These are phyloP conservation scores for Capreolus pygargus DNA, from an alignment of 2,113 vertebrate species.

Conservation along the genomic window DNA sequence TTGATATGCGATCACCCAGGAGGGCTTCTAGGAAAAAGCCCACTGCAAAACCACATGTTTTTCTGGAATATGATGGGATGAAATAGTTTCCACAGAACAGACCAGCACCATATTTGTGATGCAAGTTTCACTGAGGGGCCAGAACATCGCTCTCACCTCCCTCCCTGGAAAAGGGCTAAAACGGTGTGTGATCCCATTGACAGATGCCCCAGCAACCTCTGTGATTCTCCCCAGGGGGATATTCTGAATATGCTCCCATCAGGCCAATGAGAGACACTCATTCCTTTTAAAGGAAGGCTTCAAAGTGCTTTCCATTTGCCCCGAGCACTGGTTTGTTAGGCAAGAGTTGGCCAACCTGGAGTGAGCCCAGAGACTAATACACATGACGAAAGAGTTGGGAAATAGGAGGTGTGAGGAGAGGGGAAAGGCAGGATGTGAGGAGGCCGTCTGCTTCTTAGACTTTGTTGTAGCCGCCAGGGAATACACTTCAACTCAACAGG, in stretches of 20 bases:
- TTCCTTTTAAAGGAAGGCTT: conserved; percentile 34
- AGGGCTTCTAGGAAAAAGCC: neutral
- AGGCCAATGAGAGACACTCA: neutral
- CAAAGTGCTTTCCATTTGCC: neutral
- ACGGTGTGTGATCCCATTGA: neutral
- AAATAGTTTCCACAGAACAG: neutral
- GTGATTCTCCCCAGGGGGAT: neutral
- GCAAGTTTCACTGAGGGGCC: neutral
- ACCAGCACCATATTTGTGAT: neutral
- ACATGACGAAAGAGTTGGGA: conserved; percentile 11
- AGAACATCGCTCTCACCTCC: neutral
- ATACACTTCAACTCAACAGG: neutral
- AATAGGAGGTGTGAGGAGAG: conserved; percentile 8
- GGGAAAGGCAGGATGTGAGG: neutral
- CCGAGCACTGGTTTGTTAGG: neutral
- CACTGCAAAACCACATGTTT: neutral
- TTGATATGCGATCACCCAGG: neutral
- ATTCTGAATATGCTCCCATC: neutral
- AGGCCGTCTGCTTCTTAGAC: neutral
- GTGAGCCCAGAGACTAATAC: conserved; percentile 26
- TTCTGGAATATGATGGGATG: neutral
- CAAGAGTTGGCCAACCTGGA: conserved; percentile 41
- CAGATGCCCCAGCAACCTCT: neutral
- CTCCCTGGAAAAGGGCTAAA: neutral
- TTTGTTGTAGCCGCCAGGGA: neutral